Base-by-base conservation (phyloP, 2,113 vertebrate species). In the Mesitornis unicolor region DNA sequence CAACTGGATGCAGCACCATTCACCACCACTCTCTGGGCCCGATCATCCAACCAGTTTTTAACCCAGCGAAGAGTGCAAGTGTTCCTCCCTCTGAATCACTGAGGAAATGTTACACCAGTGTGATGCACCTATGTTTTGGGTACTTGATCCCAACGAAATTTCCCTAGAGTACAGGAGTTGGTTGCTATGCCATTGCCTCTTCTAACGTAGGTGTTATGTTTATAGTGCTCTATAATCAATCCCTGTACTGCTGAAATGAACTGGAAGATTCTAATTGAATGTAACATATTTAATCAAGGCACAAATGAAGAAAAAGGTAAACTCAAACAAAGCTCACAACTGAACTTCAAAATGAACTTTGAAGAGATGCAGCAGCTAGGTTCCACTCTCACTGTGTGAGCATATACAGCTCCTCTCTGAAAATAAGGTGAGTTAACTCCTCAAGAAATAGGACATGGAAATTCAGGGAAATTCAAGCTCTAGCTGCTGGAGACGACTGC, bases 81-180 rank as follows among this genome's bases (percentile, higher is more conserved):
- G 21, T 61, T 87, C 28, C 25, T 51, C 36, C 11, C 53, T 48
- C 64, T 38, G 42, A 65, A 40, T 38, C 42, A 7, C 28, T 15
- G 21, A 31, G 50, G 45, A n/a, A 69, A 36, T 15, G 6, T 31
- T 6, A 36, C 31, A 28, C 14, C 29, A 0, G 0, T 12, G 11
- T 3, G 45, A 45, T 15, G 16, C 13, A 31, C 9, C 15, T 14
- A 1, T 3, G 28, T 14, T 84, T 12, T 54, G 7, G 28, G 45
- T 10, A 57, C 11, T 45, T 12, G 36, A 67, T 51, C 24, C 50
- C 50, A 63, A 10, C 3, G 54, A 10, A 43, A 4, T 45, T 75
- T 94, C 35, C 43, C 29, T 53, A 13, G 20, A 18, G 11, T 3
- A 20, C 13, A 38, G 43, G 20, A 76, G 81, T 1, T 48, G 22